Conservation (phyloP, 1,140 invertebrate genomes). For the Scaptomyza montana region DNA sequence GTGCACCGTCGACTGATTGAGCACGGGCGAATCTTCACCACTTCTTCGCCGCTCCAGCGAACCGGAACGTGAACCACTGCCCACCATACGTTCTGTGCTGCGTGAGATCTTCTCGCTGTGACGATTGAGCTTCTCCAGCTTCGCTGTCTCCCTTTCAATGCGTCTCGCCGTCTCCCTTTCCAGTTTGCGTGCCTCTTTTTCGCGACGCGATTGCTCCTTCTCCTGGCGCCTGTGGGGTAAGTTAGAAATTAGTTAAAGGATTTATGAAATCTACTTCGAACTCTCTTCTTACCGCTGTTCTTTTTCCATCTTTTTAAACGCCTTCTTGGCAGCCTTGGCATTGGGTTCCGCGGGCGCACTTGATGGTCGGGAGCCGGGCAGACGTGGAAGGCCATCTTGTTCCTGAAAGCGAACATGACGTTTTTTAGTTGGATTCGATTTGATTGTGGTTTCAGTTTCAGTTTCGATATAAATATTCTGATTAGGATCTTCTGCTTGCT, state of each 20-base stretch:
- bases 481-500: constrained; percentile 11
- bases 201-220: constrained; percentile 75
- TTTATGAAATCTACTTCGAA: background rate
- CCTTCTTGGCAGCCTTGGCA: constrained; percentile 79
- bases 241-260: background rate
- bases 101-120: constrained; percentile 83
- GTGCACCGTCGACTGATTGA: constrained; percentile 84
- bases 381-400: constrained; percentile 68
- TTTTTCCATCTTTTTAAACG: constrained; percentile 82
- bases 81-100: constrained; percentile 79
- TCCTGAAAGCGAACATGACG: constrained; percentile 81
- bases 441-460: background rate
- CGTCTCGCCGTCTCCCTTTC: constrained; percentile 77
- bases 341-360: constrained; percentile 82
- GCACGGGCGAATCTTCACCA: constrained; percentile 84
- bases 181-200: constrained; percentile 80
- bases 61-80: constrained; percentile 69
- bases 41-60: constrained; percentile 86
- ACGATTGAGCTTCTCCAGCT: constrained; percentile 81
- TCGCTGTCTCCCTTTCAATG: constrained; percentile 78
- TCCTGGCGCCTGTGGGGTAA: constrained; percentile 64
- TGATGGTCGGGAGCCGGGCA: constrained; percentile 73
- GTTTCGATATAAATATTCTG: background rate
- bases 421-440: constrained; percentile 59
- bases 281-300: constrained; percentile 70